Conservation (phyloP, 2,113 vertebrate species). For the Erpornis zantholeuca region DNA sequence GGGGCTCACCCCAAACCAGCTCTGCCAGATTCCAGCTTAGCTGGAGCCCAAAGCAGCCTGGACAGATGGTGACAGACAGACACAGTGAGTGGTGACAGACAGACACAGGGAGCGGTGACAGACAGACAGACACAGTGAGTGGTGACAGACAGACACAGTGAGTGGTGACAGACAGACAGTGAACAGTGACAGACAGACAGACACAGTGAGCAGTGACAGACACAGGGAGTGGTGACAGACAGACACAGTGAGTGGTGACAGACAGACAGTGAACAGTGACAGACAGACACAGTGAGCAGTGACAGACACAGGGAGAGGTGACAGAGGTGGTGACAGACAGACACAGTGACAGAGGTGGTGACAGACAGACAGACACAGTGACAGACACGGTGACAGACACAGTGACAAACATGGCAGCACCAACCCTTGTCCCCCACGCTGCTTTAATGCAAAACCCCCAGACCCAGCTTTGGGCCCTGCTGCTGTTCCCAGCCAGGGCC, state of each 20-base stretch:
- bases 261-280: background rate
- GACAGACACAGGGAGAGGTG: background rate
- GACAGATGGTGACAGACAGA: background rate
- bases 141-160: too few species aligned
- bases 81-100: accelerated
- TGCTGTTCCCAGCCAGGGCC: accelerated
- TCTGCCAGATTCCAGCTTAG: constrained; percentile 7
- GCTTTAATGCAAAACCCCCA: accelerated
- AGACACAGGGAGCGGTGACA: background rate
- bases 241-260: background rate
- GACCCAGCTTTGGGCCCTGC: accelerated
- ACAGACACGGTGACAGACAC: too few species aligned
- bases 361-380: background rate
- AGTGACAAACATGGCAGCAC: background rate
- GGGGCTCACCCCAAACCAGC: background rate
- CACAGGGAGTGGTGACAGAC: accelerated
- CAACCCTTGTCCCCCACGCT: accelerated
- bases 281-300: too few species aligned
- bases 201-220: too few species aligned
- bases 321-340: background rate
- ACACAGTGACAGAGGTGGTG: background rate
- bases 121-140: too few species aligned
- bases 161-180: too few species aligned
- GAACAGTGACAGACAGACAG: background rate
- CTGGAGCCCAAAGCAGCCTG: background rate